A percentile compares a stretch with the other conserved stretches of the same genome.
phyloP scores from a whole-genome alignment of 2,888 invertebrate genomes.

The Cerastis leucographa region DNA sequence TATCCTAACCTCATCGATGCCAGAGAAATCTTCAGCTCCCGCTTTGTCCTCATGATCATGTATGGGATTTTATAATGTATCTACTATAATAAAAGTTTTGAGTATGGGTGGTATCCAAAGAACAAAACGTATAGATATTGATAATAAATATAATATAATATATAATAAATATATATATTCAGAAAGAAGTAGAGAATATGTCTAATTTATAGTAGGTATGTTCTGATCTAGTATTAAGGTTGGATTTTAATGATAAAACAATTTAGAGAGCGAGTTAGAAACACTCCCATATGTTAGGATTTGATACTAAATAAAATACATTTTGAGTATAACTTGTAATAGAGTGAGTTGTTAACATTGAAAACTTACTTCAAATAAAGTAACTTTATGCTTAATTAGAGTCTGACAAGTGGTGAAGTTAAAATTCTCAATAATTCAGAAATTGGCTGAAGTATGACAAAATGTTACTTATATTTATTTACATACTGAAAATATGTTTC shows the following conservation, averaged over 20 bases:
- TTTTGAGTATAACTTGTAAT: neutral
- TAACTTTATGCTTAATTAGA: neutral
- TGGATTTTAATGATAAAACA: neutral
- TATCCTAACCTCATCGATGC: too few species aligned
- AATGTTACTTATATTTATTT: too few species aligned
- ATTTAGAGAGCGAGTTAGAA: neutral
- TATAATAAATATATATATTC: too few species aligned
- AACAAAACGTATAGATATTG: neutral
- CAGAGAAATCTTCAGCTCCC: too few species aligned
- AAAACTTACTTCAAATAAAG: neutral
- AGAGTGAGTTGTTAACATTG: neutral
- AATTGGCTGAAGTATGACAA: too few species aligned
- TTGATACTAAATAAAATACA: slow-evolving; percentile 1
- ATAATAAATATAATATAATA: too few species aligned
- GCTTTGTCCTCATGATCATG: neutral
- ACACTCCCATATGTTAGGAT: neutral
- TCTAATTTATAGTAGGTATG: neutral
- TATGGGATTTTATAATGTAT: slow-evolving; percentile 4
- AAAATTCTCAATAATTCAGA: too few species aligned
- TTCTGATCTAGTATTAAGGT: neutral
- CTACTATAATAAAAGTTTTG: neutral
- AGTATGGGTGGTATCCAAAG: neutral
- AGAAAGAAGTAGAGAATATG: neutral
- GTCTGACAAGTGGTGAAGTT: neutral
- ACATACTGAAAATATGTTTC: slow-evolving; percentile 22